These are phyloP conservation scores for Coccyzus lansbergi DNA, from an alignment of 2,797 vertebrate species.

Conservation along the genomic window DNA sequence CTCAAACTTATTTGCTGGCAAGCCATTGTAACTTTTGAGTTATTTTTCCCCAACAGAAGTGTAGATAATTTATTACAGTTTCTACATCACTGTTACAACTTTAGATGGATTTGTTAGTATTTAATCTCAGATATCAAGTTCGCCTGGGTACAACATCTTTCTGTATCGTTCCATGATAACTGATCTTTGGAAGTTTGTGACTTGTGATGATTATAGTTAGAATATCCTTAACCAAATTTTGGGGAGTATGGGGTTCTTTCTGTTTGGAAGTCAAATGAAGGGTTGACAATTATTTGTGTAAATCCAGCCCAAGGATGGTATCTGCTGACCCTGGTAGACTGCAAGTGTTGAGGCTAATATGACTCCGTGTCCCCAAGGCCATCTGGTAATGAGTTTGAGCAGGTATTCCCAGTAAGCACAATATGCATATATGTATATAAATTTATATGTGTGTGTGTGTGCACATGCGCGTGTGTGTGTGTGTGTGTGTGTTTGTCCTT, in stretches of 20 bases:
- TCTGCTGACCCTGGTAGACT: neutral
- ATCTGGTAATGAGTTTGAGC: neutral
- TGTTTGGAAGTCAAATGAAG: neutral
- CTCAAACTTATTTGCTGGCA: neutral
- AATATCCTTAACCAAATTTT: neutral
- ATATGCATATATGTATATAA: fast-evolving
- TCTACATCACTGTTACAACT: neutral
- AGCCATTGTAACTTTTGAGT: neutral
- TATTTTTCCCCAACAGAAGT: neutral
- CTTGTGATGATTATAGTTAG: neutral
- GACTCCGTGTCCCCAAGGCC: neutral
- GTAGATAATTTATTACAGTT: neutral
- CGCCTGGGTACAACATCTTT: neutral
- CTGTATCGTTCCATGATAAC: neutral
- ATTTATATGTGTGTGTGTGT: no score
- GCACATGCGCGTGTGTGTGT: no score
- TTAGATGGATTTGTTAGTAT: neutral
- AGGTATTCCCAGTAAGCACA: neutral
- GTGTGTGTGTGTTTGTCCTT: no score
- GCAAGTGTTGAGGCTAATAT: neutral
- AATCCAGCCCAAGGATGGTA: neutral
- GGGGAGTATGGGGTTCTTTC: neutral
- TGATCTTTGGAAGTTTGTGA: neutral
- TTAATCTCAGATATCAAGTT: neutral
- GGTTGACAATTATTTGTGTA: neutral